Conservation (phyloP, 2,888 invertebrate genomes). For the Ommatoiulus sabulosus region DNA sequence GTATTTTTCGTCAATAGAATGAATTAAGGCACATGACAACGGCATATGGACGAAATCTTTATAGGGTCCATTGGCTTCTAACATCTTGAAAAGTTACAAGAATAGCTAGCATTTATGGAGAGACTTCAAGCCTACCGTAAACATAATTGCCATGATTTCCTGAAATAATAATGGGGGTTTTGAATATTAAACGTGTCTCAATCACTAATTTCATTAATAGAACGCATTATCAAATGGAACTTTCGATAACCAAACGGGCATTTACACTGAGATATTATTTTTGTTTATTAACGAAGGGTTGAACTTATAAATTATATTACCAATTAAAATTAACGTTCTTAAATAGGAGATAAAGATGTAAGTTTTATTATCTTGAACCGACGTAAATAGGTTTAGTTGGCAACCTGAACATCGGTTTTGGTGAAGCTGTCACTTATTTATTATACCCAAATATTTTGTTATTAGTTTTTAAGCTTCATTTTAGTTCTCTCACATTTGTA, state of each 20-base stretch:
- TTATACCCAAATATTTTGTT: neutral
- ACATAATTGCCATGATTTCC: too few species aligned
- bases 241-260: neutral
- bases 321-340: neutral
- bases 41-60: too few species aligned
- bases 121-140: too few species aligned
- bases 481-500: neutral
- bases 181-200: neutral
- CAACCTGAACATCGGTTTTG: neutral
- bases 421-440: slow-evolving; percentile 3
- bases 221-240: neutral
- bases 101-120: too few species aligned
- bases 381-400: slow-evolving; percentile 8
- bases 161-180: too few species aligned
- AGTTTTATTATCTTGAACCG: neutral
- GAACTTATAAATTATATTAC: neutral
- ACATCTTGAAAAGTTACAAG: too few species aligned
- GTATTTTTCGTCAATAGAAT: too few species aligned
- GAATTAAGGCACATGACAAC: too few species aligned
- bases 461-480: neutral
- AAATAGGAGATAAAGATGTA: neutral
- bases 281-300: neutral
- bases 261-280: neutral
- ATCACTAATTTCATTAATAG: neutral
- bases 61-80: too few species aligned